phyloP scores from a whole-genome alignment of 1,140 invertebrate species.

The Zaprionus inermis region DNA sequence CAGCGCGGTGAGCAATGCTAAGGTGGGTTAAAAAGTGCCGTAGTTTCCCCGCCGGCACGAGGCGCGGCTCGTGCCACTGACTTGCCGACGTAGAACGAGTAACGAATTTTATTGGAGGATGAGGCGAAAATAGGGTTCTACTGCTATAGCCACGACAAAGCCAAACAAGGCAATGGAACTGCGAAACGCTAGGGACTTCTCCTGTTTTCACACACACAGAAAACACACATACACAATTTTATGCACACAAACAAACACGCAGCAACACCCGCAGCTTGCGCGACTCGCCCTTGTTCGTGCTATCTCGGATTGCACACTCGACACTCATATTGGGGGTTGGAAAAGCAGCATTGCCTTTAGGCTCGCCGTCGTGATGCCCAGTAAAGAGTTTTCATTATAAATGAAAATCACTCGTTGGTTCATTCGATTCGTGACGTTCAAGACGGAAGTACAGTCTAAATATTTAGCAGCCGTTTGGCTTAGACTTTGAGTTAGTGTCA shows the following conservation, averaged over 20 bases:
- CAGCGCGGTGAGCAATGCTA: conserved; percentile 41
- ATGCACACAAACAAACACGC: conserved; percentile 31
- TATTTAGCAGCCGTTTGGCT: conserved; percentile 27
- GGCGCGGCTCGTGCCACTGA: conserved; percentile 73
- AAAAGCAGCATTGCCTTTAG: conserved; percentile 52
- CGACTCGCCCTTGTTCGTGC: conserved; percentile 55
- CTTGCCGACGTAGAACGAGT: conserved; percentile 53
- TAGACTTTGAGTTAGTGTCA: conserved; percentile 4
- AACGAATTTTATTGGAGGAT: conserved; percentile 13
- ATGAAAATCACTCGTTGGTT: conserved; percentile 78
- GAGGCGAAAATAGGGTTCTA: conserved; percentile 27
- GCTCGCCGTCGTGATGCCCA: conserved; percentile 39
- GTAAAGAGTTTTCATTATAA: conserved; percentile 83
- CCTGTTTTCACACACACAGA: conserved; percentile 28
- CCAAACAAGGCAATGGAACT: conserved; percentile 29
- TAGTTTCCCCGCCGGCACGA: conserved; percentile 64
- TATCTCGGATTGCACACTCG: conserved; percentile 38
- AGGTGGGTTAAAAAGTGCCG: conserved; percentile 32
- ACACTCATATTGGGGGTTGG: conserved; percentile 66
- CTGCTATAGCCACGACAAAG: neutral
- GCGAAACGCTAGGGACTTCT: conserved; percentile 37
- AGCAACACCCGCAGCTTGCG: conserved; percentile 34
- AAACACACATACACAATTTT: conserved; percentile 10
- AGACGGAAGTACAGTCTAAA: conserved; percentile 73
- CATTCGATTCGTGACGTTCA: conserved; percentile 83